These are phyloP conservation scores for Stenopsyche tienmushanensis DNA, from an alignment of 1,140 invertebrate genomes.

Conservation along the genomic window DNA sequence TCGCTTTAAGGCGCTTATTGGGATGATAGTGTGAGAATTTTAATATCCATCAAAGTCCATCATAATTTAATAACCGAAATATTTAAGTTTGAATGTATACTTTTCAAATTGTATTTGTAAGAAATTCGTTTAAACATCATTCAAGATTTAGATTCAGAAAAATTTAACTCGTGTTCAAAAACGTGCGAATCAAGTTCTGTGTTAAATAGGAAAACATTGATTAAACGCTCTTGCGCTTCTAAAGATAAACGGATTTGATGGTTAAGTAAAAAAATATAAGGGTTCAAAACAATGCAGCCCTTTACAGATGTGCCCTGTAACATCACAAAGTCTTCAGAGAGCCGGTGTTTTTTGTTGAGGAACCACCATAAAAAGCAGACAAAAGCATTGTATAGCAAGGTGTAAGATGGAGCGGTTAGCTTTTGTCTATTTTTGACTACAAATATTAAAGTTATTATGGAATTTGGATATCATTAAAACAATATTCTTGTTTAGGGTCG, in stretches of 20 bases:
- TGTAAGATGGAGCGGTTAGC: conserved; percentile 8
- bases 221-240: conserved; percentile 13
- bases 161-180: too few relatives aligned
- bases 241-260: conserved; percentile 28
- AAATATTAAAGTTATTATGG: background rate
- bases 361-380: conserved; percentile 16
- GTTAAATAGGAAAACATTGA: background rate
- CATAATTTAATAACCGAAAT: too few relatives aligned
- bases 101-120: too few relatives aligned
- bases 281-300: conserved; percentile 19
- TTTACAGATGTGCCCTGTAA: conserved; percentile 19
- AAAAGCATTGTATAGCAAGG: conserved; percentile 7
- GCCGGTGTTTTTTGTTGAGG: conserved; percentile 21
- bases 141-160: too few relatives aligned
- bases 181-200: background rate
- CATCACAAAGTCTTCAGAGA: background rate
- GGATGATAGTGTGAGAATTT: too few relatives aligned
- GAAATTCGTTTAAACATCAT: too few relatives aligned
- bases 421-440: background rate
- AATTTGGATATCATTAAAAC: too few relatives aligned
- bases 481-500: too few relatives aligned
- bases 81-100: too few relatives aligned
- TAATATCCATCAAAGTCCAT: too few relatives aligned
- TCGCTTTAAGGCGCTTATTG: too few relatives aligned
- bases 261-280: conserved; percentile 19